Evolutionary conservation across 2,113 vertebrate genomes (phyloP), one percentile per base, ranked within the genome.

Genomic region (Azemiops feae): DNA sequence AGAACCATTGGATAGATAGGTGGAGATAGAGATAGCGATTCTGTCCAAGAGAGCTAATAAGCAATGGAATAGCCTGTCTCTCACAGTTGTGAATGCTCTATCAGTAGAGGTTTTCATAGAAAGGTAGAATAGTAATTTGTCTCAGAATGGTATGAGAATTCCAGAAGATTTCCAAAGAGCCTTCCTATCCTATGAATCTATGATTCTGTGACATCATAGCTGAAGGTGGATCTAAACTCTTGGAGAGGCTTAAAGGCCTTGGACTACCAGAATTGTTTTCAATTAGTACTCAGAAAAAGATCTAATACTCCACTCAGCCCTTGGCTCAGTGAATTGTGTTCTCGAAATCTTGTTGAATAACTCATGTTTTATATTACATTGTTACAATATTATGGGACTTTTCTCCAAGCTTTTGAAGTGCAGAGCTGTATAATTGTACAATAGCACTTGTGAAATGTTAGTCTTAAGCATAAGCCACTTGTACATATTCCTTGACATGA

Each of bases 291-390:
- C 93, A 93, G 93, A 94, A 55, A 91, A 92, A 92, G 92, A 93
- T 96, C 89, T 95, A 93, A 90, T 94, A 60, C 27, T 92, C 5
- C 5, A 85, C 93, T 0, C 5, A 95, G 91, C 92, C 93, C 86
- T 90, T 94, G 95, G 94, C 95, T 96, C 92, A 53, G 39, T 93
- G 90, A 96, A 95, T 90, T 95, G 94, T 94, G 91, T 85, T 96
- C 95, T 94, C 93, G 95, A 96, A 95, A 93, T 95, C 95, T 95
- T 92, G 94, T 94, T 91, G 95, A 0, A 30, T 94, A 92, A 92
- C 90, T 30, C 87, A 81, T 90, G 64, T 94, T 96, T 96, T 94
- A 93, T 94, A 91, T 95, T 94, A 95, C 91, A 81, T 96, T 55
- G 25, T 93, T 87, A 89, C 3, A 45, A 39, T 81, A 95, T 95